A percentile compares a stretch with the other conserved stretches of the same genome.
Conservation (phyloP, 2,797 vertebrate species). For the Melanotaenia maccullochi region DNA sequence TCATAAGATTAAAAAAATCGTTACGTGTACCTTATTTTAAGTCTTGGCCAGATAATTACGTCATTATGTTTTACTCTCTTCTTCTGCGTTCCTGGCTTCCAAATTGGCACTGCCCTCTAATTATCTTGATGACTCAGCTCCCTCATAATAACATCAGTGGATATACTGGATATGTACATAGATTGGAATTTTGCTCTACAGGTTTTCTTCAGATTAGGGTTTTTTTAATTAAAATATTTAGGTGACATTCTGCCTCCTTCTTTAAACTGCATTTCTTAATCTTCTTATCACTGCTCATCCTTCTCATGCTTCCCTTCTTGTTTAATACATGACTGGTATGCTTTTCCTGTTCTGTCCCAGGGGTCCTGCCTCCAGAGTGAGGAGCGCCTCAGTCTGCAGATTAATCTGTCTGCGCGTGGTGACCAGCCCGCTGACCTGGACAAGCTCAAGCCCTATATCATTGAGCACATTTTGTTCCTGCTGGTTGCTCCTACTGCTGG, state of each 20-base stretch:
- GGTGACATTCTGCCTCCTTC: background rate
- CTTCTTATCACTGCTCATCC: background rate
- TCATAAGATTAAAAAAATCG: too few relatives aligned
- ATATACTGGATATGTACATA: background rate
- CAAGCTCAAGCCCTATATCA: slow-evolving; percentile 92
- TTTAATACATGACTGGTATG: slow-evolving; percentile 50
- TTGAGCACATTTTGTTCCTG: slow-evolving; percentile 94
- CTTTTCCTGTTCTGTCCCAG: slow-evolving; percentile 63
- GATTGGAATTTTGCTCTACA: background rate
- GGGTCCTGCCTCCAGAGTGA: slow-evolving; percentile 82
- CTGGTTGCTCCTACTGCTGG: slow-evolving; percentile 84
- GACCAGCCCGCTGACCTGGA: slow-evolving; percentile 90
- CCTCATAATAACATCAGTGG: background rate
- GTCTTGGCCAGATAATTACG: background rate
- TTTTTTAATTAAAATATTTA: background rate
- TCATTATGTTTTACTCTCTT: background rate
- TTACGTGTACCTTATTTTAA: background rate
- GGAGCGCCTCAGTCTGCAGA: slow-evolving; percentile 88
- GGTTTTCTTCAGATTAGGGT: background rate
- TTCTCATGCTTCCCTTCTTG: slow-evolving; percentile 16
- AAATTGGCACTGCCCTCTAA: background rate
- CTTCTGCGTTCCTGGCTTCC: background rate
- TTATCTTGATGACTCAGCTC: background rate
- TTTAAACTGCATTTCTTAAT: background rate
- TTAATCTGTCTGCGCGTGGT: slow-evolving; percentile 89